Conservation (phyloP, 1,140 invertebrate species). For the Aphidius ervi region DNA sequence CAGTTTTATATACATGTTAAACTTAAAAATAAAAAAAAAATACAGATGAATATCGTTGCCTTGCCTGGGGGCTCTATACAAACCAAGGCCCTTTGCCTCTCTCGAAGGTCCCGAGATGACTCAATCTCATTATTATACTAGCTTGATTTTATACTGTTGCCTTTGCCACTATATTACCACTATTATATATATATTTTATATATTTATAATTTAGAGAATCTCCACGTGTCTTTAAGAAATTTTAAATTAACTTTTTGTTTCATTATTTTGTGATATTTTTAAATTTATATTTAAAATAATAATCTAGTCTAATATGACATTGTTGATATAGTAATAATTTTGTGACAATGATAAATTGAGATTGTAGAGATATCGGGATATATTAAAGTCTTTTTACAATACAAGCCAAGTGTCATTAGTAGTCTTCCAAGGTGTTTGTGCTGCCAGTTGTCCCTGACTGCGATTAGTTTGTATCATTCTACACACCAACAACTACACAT, state of each 20-base stretch:
- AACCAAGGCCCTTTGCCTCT: constrained; percentile 41
- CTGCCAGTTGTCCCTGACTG: background rate
- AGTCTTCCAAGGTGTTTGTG: constrained; percentile 36
- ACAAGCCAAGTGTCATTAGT: constrained; percentile 37
- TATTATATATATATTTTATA: too few relatives aligned
- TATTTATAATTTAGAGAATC: too few relatives aligned
- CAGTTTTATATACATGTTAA: background rate
- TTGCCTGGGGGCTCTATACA: constrained; percentile 40
- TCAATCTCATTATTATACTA: constrained; percentile 38
- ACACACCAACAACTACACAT: too few relatives aligned
- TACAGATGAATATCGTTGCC: constrained; percentile 35
- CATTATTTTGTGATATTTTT: too few relatives aligned
- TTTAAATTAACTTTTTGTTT: too few relatives aligned
- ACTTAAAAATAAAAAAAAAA: constrained; percentile 17
- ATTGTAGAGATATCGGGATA: constrained; percentile 29
- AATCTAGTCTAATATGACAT: too few relatives aligned
- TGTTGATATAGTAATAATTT: too few relatives aligned
- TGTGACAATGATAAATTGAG: constrained; percentile 8
- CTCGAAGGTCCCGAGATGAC: constrained; percentile 44
- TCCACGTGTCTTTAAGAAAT: too few relatives aligned
- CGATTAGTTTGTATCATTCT: background rate
- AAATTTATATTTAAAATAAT: too few relatives aligned
- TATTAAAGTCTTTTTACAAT: constrained; percentile 24
- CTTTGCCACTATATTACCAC: too few relatives aligned
- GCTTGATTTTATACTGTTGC: constrained; percentile 30